A percentile compares a stretch with the other conserved stretches of the same genome.
phyloP scores from a whole-genome alignment of 2,888 invertebrate species.

The Cartodere bifasciata region DNA sequence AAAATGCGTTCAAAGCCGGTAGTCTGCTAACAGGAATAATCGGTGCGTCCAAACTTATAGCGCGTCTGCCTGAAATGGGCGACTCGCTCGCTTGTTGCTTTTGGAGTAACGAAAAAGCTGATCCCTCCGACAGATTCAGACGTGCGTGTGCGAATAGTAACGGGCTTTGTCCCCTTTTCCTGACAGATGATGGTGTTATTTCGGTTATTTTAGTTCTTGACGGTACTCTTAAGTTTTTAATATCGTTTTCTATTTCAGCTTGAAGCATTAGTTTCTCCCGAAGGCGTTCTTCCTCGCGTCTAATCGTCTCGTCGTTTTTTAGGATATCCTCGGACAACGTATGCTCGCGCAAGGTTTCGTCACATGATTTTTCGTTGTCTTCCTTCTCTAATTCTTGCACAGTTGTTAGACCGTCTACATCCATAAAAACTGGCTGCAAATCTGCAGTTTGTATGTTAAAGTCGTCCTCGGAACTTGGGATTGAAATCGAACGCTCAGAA shows the following conservation, averaged over 20 bases:
- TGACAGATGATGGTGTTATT: slow-evolving; percentile 53
- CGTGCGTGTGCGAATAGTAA: slow-evolving; percentile 68
- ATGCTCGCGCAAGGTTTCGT: slow-evolving; percentile 30
- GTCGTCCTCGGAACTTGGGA: slow-evolving; percentile 64
- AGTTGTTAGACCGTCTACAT: slow-evolving; percentile 24
- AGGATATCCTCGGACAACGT: slow-evolving; percentile 40
- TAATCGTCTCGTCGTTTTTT: slow-evolving; percentile 27
- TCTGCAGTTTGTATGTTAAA: slow-evolving; percentile 46
- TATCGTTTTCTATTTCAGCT: slow-evolving; percentile 32
- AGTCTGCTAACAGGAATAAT: slow-evolving; percentile 67
- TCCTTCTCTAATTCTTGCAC: slow-evolving; percentile 28
- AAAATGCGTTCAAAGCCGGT: slow-evolving; percentile 75
- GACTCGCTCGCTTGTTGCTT: slow-evolving; percentile 67
- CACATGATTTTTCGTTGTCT: slow-evolving; percentile 28
- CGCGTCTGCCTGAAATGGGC: slow-evolving; percentile 59
- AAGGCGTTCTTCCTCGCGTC: slow-evolving; percentile 25
- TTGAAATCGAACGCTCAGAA: slow-evolving; percentile 61
- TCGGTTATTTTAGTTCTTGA: slow-evolving; percentile 48
- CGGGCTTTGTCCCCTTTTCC: slow-evolving; percentile 63
- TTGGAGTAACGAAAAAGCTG: slow-evolving; percentile 60
- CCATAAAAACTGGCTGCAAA: slow-evolving; percentile 32
- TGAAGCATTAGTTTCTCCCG: slow-evolving; percentile 29
- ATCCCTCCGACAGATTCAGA: slow-evolving; percentile 73
- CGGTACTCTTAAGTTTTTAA: slow-evolving; percentile 31
- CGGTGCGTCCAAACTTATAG: slow-evolving; percentile 75